A percentile compares a stretch with the other conserved stretches of the same genome.
These are phyloP conservation scores for Mobula hypostoma DNA, from an alignment of 2,113 vertebrate genomes.

Conservation along the genomic window DNA sequence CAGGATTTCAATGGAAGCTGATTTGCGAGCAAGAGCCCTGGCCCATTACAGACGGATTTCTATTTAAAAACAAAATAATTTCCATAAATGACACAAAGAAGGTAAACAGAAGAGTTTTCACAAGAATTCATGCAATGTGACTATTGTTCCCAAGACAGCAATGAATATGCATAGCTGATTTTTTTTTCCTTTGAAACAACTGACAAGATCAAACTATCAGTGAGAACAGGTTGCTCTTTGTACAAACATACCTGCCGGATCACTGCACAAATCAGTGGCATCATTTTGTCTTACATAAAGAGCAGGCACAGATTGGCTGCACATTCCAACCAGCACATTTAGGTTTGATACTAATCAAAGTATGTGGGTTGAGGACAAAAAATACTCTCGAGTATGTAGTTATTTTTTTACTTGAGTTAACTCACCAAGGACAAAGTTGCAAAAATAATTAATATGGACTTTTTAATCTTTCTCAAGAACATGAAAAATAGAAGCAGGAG, in stretches of 20 bases:
- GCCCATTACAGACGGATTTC: background rate
- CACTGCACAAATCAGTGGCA: background rate
- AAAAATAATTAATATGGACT: background rate
- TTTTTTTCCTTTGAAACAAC: background rate
- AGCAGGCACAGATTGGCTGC: background rate
- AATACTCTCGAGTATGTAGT: background rate
- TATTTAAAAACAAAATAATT: background rate
- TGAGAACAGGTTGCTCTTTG: background rate
- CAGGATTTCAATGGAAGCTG: background rate
- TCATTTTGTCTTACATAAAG: background rate
- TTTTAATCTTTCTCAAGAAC: background rate
- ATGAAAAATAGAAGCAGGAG: too few relatives aligned
- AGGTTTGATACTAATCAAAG: background rate
- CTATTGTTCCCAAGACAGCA: background rate
- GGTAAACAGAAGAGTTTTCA: constrained; percentile 6
- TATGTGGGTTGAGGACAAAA: background rate
- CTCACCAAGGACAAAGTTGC: background rate
- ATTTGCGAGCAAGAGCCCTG: too few relatives aligned
- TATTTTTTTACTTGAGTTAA: background rate
- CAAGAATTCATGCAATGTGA: background rate
- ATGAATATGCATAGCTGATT: background rate
- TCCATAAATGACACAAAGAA: background rate
- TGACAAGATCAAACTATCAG: background rate
- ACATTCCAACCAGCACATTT: background rate
- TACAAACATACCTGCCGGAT: background rate